Base-by-base conservation (phyloP, 2,797 vertebrate genomes). In the Gobio occitaniae region DNA sequence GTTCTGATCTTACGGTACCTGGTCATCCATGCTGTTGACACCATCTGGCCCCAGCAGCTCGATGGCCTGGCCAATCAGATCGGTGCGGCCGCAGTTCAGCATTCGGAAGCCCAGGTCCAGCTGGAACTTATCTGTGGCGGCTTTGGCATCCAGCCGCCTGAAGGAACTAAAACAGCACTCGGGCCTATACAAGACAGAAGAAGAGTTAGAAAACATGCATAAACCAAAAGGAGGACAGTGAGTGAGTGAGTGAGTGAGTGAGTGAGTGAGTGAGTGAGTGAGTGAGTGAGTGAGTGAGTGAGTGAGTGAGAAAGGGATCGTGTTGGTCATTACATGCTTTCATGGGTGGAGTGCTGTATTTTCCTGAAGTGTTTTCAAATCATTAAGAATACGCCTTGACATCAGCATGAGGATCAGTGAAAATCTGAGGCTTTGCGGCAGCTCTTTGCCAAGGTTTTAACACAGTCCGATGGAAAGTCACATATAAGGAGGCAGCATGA, bases 21-120 rank as follows among this genome's bases (percentile, higher is more conserved):
- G 98, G 90, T 99, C 98, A 0, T 99, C 98, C 97, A 98, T 98
- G 88, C 97, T 98, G 95, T 99, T 98, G 16, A 99, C 97, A 11
- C 98, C 98, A 0, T 99, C 97, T 0, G 96, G 94, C n/a, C 98
- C 97, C 90, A 99, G 94, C 6, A 97, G 94, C 21, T 95, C 94
- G 0, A 99, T 98, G 19, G 98, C 98, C 91, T 99, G 97, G 88
- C 93, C 95, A 87, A 99, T 98, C 86, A 99, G 96, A 88, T 99
- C 98, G 0, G 98, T 99, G 90, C 98, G 96, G 25, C 98, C 98
- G 0, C 98, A 99, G 94, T 97, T 99, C 36, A 99, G 95, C 98
- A 99, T 99, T 78, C 98, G 96, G 86, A 99, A 99, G 17, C 98
- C 98, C 90, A 99, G 92, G 80, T 99, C 98, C 69, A 98, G 96